Evolutionary conservation across 2,113 vertebrate species (phyloP), one percentile per base, ranked within the genome.

Genomic region (Excalfactoria chinensis): DNA sequence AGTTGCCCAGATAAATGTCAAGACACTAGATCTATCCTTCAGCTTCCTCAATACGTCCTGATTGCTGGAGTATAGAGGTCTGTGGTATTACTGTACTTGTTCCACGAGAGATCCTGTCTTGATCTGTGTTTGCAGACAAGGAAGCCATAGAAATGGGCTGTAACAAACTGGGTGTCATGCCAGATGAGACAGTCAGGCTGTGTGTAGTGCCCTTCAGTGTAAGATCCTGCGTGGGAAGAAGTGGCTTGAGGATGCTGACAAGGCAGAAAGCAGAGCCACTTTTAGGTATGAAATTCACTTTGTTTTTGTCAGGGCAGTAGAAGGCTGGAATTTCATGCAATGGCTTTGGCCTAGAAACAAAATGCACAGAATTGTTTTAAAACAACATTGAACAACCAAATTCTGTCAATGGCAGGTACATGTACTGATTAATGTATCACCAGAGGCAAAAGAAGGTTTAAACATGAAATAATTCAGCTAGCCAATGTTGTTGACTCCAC

Each of bases 251-350:
- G 97, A 99, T 99, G 97, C 99, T 99, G 97, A 99, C 99, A n/a
- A 99, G 98, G 98, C 99, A 99, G 98, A 99, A 99, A 84, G 99
- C 99, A 55, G 99, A 99, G 93, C 99, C 99, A 60, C 99, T 99
- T 97, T 99, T 99, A 63, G 99, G 99, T 97, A 99, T 99, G 98
- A 99, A 99, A 98, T 99, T 99, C 95, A 99, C 99, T 98, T 99
- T 99, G 98, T 99, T 99, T 97, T 99, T 99, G 98, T 99, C 99
- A n/a, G 99, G 99, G 94, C 99, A 99, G 92, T 99, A 98, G 97
- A 99, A 99, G 59, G 98, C 98, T 48, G 99, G 99, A 95, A 99
- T 98, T 97, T 99, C 98, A 49, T 99, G 98, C 84, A 99, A 98
- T 28, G 98, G 98, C 94, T 99, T 99, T 97, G 99, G 98, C 97